phyloP scores from a whole-genome alignment of 1,140 invertebrate species.

The Trichoplusia ni region DNA sequence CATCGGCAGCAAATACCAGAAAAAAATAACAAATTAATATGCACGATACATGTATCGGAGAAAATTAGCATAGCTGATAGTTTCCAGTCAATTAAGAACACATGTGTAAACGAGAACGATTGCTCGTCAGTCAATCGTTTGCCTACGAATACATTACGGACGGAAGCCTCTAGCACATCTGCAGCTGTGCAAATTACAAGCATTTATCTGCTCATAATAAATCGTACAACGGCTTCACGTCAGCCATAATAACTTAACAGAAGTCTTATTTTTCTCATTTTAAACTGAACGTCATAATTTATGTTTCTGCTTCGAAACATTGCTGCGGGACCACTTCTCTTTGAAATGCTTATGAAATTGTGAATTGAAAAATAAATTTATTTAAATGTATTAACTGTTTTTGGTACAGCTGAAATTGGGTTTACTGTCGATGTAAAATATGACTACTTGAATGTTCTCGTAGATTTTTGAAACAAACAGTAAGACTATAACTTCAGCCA shows the following conservation, averaged over 20 bases:
- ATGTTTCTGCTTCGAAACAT: no score
- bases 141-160: background rate
- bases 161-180: background rate
- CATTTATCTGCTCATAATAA: constrained; percentile 14
- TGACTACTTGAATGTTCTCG: no score
- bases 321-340: background rate
- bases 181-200: constrained; percentile 18
- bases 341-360: background rate
- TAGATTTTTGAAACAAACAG: no score
- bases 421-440: no score
- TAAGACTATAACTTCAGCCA: no score
- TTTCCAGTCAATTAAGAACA: background rate
- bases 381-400: no score
- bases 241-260: background rate
- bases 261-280: background rate
- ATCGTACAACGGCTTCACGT: background rate
- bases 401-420: no score
- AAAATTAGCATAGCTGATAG: constrained; percentile 1
- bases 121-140: background rate
- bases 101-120: background rate
- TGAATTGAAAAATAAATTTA: no score
- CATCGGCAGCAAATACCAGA: background rate
- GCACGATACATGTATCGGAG: background rate
- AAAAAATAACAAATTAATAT: background rate
- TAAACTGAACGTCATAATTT: background rate